Base-by-base conservation (phyloP, 1,140 invertebrate genomes). In the Solenopsis fugax region DNA sequence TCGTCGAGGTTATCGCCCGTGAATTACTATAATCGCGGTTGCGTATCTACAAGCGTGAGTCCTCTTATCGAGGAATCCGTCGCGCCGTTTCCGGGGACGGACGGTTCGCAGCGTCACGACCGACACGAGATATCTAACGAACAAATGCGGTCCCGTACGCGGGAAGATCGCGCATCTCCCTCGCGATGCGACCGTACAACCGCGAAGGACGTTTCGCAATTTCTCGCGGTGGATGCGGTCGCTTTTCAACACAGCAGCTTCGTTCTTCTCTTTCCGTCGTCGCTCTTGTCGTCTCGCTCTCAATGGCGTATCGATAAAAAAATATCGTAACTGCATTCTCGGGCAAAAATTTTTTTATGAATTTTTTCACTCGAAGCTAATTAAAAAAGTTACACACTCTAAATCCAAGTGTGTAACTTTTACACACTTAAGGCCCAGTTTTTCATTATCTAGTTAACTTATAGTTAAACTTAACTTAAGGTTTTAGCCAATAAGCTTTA, bases 21-120 rank as follows among this genome's bases (percentile, higher is more conserved):
- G 52, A 24, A 58, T 72, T 52, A 80, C 24, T 24, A 54, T 60
- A 73, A 82, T 82, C 54, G 54, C 54, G 67, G 6, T 3, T 9
- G 67, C 34, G 21, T 48, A 71, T 82, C 65, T 72, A 58, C 54
- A 37, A 82, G 52, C 50, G 37, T 48, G 21, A 29, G 54, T 60
- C 24, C 18, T 29, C 80, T 82, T 82, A 82, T 81, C 78, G 78
- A 81, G 37, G 9, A 56, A 81, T 82, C 67, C 67, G 67, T 73
- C 67, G 54, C 18, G 18, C 21, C 18, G 13, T 82, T 73, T 82
- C 80, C 80, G 64, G 80, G 62, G 48, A 80, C 58, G 58, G 50
- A 48, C 45, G 37, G 34, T 10, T 6, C 48, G 37, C 37, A 37
- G 72, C 21, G 52, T 72, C 67, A 52, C 21, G 37, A 72, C 52